These are phyloP conservation scores for Ornithoptera priamus DNA, from an alignment of 2,888 invertebrate species.

Conservation along the genomic window DNA sequence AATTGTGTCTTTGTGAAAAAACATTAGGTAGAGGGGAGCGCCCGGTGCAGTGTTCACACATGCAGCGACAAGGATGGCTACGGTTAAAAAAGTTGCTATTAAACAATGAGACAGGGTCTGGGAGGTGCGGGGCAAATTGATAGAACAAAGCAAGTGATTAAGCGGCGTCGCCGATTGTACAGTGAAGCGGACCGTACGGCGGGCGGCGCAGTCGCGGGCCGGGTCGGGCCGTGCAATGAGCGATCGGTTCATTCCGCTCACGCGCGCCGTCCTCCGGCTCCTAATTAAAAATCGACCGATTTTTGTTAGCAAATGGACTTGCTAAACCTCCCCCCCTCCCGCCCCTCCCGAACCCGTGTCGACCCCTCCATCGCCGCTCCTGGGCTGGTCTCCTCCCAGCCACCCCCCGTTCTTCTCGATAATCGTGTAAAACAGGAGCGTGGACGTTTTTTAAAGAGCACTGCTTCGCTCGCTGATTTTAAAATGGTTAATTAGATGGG, in stretches of 20 bases:
- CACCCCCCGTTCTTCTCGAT: conserved; percentile 30
- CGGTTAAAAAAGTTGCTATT: no score
- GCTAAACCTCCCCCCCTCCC: conserved; percentile 35
- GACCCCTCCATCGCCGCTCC: no score
- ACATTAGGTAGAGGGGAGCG: no score
- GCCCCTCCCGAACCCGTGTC: neutral
- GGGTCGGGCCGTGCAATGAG: conserved; percentile 55
- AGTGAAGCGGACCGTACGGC: conserved; percentile 58
- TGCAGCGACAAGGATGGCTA: no score
- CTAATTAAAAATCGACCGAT: conserved; percentile 79
- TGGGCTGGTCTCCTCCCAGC: no score
- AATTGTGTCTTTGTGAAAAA: no score
- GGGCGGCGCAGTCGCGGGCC: conserved; percentile 59
- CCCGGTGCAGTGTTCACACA: no score
- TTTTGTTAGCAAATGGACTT: conserved; percentile 70
- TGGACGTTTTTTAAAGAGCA: conserved; percentile 44
- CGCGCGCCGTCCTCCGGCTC: conserved; percentile 57
- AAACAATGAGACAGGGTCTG: no score
- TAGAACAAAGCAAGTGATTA: conserved; percentile 50
- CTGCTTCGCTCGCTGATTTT: conserved; percentile 40
- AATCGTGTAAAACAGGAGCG: conserved; percentile 45
- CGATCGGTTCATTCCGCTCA: conserved; percentile 66
- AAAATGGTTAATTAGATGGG: conserved; percentile 43
- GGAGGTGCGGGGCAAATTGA: neutral
- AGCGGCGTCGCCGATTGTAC: conserved; percentile 65